Percentiles rank a stretch among this genome's conserved stretches.
Evolutionary conservation across 2,888 invertebrate species (phyloP).

Genomic region (Chymomyza amoena): DNA sequence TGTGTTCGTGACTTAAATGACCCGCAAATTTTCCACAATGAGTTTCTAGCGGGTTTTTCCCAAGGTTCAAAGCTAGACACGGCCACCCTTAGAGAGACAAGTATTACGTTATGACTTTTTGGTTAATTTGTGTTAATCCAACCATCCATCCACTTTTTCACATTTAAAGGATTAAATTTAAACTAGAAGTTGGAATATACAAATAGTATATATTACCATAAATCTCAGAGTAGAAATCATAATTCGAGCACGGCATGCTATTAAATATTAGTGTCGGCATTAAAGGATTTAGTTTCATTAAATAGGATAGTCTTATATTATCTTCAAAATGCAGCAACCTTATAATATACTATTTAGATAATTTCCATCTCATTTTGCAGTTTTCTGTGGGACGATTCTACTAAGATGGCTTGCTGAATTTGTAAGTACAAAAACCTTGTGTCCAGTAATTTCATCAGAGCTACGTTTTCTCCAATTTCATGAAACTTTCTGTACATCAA

Average conservation of each 20-base stretch:
- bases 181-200: too few relatives aligned
- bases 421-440: conserved; percentile 40
- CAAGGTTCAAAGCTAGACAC: background rate
- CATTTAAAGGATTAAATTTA: background rate
- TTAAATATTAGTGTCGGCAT: too few relatives aligned
- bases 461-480: conserved; percentile 66
- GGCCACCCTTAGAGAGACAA: background rate
- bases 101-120: background rate
- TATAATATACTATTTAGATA: too few relatives aligned
- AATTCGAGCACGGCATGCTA: too few relatives aligned
- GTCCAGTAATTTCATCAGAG: conserved; percentile 71
- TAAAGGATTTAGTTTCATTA: too few relatives aligned
- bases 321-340: too few relatives aligned
- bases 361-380: too few relatives aligned
- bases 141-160: background rate
- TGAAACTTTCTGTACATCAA: conserved; percentile 51
- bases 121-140: background rate
- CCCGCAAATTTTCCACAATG: conserved; percentile 70
- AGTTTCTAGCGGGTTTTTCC: conserved; percentile 57
- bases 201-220: too few relatives aligned
- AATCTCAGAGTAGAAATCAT: too few relatives aligned
- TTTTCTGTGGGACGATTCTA: too few relatives aligned
- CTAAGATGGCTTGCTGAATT: too few relatives aligned
- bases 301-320: too few relatives aligned
- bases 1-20: conserved; percentile 37